Conservation (phyloP, 2,797 vertebrate genomes). For the Pipistrellus pipistrellus region DNA sequence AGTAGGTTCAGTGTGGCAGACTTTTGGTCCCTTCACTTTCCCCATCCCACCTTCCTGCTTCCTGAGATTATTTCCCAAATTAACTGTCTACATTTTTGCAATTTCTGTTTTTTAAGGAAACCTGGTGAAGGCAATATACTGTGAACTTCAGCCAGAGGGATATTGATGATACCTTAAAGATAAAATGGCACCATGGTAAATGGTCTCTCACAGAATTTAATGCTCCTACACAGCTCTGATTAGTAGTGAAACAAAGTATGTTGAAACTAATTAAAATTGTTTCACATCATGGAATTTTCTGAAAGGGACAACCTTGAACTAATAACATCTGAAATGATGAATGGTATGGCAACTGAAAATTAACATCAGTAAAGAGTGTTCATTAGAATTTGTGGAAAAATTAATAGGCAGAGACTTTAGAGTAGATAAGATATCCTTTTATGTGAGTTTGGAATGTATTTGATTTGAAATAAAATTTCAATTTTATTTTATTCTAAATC, state of each 20-base stretch:
- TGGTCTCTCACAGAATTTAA: not conserved
- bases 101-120: not conserved
- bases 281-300: conserved; percentile 15
- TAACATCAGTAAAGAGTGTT: not conserved
- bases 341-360: conserved; percentile 13
- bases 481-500: not conserved
- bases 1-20: not conserved
- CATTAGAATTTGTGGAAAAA: conserved; percentile 59
- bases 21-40: not conserved
- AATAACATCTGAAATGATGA: conserved; percentile 36
- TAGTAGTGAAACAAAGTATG: conserved; percentile 23
- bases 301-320: conserved; percentile 32
- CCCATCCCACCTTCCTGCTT: too few relatives aligned
- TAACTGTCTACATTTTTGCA: not conserved
- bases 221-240: not conserved
- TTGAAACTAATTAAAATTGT: conserved; percentile 50
- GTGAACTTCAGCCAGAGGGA: not conserved
- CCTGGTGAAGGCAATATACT: not conserved
- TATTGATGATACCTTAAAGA: not conserved
- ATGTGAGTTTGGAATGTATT: conserved; percentile 12
- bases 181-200: conserved; percentile 27
- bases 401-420: not conserved
- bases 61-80: conserved; percentile 37
- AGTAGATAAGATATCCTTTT: not conserved
- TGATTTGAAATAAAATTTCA: conserved; percentile 44